These are phyloP conservation scores for Blastobasis lacticolella DNA, from an alignment of 2,888 invertebrate genomes.

Conservation along the genomic window DNA sequence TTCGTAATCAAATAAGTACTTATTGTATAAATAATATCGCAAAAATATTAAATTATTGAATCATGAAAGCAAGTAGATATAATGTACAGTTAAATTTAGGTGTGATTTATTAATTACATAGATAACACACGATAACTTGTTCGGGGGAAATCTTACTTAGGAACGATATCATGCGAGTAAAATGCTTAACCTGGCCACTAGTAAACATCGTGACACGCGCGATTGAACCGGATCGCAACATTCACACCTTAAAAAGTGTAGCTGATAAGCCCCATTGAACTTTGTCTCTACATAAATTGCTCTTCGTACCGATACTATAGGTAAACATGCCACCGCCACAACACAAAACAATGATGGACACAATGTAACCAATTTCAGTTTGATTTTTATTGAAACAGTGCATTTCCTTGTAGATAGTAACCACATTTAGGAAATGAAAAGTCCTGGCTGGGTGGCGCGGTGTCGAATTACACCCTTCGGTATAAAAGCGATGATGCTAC, in stretches of 20 bases:
- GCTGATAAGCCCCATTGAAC: neutral
- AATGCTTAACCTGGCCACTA: slow-evolving; percentile 28
- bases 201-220: slow-evolving; percentile 43
- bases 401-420: slow-evolving; percentile 37
- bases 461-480: slow-evolving; percentile 58
- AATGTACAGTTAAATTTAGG: neutral
- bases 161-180: slow-evolving; percentile 25
- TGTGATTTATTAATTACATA: slow-evolving; percentile 11
- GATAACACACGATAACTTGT: slow-evolving; percentile 9
- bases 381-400: slow-evolving; percentile 27
- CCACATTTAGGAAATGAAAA: slow-evolving; percentile 66
- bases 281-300: too few relatives aligned
- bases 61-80: too few relatives aligned
- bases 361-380: neutral
- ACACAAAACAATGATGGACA: too few relatives aligned
- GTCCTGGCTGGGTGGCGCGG: slow-evolving; percentile 43
- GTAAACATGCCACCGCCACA: too few relatives aligned
- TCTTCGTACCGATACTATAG: too few relatives aligned
- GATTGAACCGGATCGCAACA: slow-evolving; percentile 22
- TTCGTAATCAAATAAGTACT: too few relatives aligned
- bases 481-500: slow-evolving; percentile 57
- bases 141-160: slow-evolving; percentile 20
- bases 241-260: slow-evolving; percentile 9
- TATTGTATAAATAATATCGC: too few relatives aligned
- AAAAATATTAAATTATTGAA: too few relatives aligned